These are phyloP conservation scores for Chanos chanos DNA, from an alignment of 2,797 vertebrate genomes.

Conservation along the genomic window DNA sequence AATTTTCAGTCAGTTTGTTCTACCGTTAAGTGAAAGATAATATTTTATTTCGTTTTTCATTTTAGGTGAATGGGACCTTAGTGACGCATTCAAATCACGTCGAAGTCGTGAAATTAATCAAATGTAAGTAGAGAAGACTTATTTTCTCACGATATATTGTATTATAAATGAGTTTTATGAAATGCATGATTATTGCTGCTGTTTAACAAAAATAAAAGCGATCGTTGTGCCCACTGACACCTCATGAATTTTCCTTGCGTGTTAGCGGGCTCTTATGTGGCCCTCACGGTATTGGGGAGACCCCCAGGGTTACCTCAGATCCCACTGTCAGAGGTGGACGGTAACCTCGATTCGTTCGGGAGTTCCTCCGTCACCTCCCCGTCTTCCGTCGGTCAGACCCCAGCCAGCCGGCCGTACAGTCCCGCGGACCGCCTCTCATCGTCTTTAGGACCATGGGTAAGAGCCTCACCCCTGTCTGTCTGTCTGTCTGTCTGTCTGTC, in stretches of 20 bases:
- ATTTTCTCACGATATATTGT: too few relatives aligned
- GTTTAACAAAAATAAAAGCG: too few relatives aligned
- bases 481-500: background rate
- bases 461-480: background rate
- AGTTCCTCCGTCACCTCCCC: slow-evolving; percentile 77
- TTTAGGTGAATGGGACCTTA: slow-evolving; percentile 91
- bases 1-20: background rate
- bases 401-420: slow-evolving; percentile 68
- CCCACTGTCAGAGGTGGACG: slow-evolving; percentile 84
- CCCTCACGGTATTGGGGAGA: slow-evolving; percentile 93
- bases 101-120: slow-evolving; percentile 95
- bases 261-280: slow-evolving; percentile 94
- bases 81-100: slow-evolving; percentile 95
- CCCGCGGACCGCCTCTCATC: slow-evolving; percentile 77
- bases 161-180: too few relatives aligned
- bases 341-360: slow-evolving; percentile 68
- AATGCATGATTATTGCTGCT: too few relatives aligned
- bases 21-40: background rate
- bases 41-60: slow-evolving; percentile 23
- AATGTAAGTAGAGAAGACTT: slow-evolving; percentile 77
- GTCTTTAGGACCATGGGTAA: slow-evolving; percentile 81
- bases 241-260: slow-evolving; percentile 62
- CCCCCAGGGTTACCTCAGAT: slow-evolving; percentile 92
- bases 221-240: background rate
- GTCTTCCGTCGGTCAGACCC: slow-evolving; percentile 75